Base-by-base conservation (phyloP, 2,113 vertebrate species). In the Seriola aureovittata region DNA sequence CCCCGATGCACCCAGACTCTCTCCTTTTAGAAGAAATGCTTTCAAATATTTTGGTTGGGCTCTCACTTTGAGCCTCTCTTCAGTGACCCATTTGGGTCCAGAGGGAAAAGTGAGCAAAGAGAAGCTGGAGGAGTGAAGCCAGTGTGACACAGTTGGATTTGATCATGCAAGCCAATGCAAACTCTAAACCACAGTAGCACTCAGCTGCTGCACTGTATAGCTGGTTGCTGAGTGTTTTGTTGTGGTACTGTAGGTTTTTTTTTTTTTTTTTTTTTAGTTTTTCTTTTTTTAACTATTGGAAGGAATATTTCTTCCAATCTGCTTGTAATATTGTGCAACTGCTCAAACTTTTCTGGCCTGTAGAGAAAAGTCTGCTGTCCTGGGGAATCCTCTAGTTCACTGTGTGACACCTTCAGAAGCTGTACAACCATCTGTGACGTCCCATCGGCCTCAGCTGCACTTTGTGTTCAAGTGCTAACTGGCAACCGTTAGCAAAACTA, bases 21-120 rank as follows among this genome's bases (percentile, higher is more conserved):
- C n/a, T 66, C 36, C 64, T 69, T 83, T 82, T 10, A 82, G 78
- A 92, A 83, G 76, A 80, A 88, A 84, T 38, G 13, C 80, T 89
- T 91, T 87, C 83, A 91, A 86, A 92, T 89, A 78, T 88, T 84
- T 90, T 19, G 80, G 73, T 77, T 72, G 69, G 71, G 78, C 73
- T 86, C 76, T 84, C 8, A 14, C 80, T 92, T 90, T 88, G 86
- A 92, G 89, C 75, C 50, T 63, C 57, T 90, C 84, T 76, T 87
- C 90, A 75, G 80, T 80, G 85, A 84, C 80, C 89, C 65, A 25
- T 64, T 77, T 50, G 70, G 54, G 82, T 84, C 88, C 46, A 0
- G 82, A 67, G 91, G 91, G 91, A 86, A 6, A 23, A 34, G 62
- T 4, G 38, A 71, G 85, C 72, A 25, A 73, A 50, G 75, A 71